Evolutionary conservation across 2,888 invertebrate species (phyloP).

Genomic region (Melieria picta): DNA sequence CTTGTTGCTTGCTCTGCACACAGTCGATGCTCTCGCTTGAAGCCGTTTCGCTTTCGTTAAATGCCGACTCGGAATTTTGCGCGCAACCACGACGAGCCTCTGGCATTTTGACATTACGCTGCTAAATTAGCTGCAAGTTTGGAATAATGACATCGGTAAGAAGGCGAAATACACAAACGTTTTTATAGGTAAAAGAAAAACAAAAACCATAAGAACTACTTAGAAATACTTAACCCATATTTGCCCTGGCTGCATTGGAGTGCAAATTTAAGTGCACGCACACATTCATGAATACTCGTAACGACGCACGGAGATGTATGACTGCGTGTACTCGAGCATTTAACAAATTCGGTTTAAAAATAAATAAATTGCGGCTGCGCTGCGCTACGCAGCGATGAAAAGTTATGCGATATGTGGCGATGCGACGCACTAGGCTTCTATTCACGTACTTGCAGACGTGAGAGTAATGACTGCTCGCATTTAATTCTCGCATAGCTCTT

Average conservation of each 20-base stretch:
- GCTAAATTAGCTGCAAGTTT: too few relatives aligned
- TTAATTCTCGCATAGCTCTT: too few relatives aligned
- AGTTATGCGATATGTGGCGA: not conserved
- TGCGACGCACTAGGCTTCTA: too few relatives aligned
- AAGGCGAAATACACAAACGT: not conserved
- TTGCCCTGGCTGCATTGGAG: not conserved
- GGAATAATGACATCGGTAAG: not conserved
- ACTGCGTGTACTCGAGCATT: not conserved
- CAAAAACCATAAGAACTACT: too few relatives aligned
- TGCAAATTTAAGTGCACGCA: too few relatives aligned
- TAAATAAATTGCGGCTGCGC: slow-evolving; percentile 10
- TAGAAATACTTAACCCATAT: not conserved
- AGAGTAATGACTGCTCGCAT: too few relatives aligned
- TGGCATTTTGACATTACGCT: slow-evolving; percentile 11
- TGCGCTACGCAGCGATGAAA: not conserved
- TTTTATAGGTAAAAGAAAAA: too few relatives aligned
- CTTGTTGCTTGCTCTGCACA: slow-evolving; percentile 32
- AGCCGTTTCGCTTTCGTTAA: slow-evolving; percentile 6
- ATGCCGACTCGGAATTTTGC: slow-evolving; percentile 4
- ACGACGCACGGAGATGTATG: too few relatives aligned
- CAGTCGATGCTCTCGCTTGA: slow-evolving; percentile 34
- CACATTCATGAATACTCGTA: too few relatives aligned
- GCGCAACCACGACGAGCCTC: slow-evolving; percentile 3
- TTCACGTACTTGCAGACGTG: too few relatives aligned
- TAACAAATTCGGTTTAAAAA: slow-evolving; percentile 15